Percentiles rank a stretch among this genome's conserved stretches.
phyloP scores from a whole-genome alignment of 2,888 invertebrate species.

The Buathra laborator region DNA sequence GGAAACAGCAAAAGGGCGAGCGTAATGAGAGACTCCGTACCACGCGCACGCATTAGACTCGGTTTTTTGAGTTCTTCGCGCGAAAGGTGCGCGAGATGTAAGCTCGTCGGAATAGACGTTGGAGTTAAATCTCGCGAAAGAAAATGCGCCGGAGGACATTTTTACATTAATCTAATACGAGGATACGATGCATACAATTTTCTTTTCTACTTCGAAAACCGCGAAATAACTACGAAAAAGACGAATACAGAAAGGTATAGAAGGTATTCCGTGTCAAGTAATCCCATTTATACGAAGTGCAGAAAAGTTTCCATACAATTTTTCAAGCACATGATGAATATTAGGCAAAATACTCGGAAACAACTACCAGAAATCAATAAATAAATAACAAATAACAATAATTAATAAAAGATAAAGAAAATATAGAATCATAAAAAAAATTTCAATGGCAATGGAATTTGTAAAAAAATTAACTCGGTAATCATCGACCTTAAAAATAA shows the following conservation, averaged over 20 bases:
- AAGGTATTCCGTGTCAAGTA: neutral
- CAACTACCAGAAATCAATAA: too few relatives aligned
- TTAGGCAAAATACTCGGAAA: too few relatives aligned
- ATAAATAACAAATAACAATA: too few relatives aligned
- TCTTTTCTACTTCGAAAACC: neutral
- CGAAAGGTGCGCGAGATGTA: conserved; percentile 15
- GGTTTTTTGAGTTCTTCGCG: conserved; percentile 31
- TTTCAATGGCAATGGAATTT: too few relatives aligned
- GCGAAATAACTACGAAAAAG: neutral
- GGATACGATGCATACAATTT: neutral
- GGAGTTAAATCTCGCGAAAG: conserved; percentile 42
- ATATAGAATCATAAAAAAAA: too few relatives aligned
- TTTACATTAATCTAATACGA: conserved; percentile 71
- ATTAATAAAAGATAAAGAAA: too few relatives aligned
- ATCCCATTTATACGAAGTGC: neutral
- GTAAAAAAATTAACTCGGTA: too few relatives aligned
- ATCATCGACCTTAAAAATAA: too few relatives aligned
- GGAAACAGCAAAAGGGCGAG: neutral
- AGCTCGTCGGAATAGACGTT: neutral
- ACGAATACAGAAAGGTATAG: neutral
- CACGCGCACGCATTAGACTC: neutral
- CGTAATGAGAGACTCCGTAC: neutral
- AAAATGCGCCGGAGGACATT: conserved; percentile 60
- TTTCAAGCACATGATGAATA: too few relatives aligned
- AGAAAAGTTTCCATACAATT: neutral